phyloP scores from a whole-genome alignment of 2,888 invertebrate species.

The Quadriops clusia region DNA sequence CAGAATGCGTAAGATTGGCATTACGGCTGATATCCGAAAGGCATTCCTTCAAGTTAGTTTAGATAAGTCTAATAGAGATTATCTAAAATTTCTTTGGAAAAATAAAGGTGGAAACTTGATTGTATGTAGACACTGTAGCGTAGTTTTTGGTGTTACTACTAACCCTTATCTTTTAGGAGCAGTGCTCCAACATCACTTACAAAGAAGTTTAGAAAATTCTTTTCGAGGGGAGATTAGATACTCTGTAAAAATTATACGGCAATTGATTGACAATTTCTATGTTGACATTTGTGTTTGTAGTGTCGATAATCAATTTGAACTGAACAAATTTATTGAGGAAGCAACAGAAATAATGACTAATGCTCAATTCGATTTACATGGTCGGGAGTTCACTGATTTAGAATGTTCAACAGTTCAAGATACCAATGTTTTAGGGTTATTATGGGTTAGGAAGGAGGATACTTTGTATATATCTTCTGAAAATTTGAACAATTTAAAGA shows the following conservation, averaged over 20 bases:
- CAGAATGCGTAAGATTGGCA: slow-evolving; percentile 6
- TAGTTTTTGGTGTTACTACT: slow-evolving; percentile 20
- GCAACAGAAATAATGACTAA: slow-evolving; percentile 5
- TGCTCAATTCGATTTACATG: slow-evolving; percentile 3
- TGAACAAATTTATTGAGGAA: slow-evolving; percentile 7
- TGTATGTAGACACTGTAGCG: slow-evolving; percentile 16
- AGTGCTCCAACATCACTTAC: slow-evolving; percentile 18
- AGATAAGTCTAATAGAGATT: slow-evolving; percentile 7
- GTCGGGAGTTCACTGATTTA: slow-evolving; percentile 6
- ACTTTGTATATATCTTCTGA: not conserved
- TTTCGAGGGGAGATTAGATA: not conserved
- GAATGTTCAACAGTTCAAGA: not conserved
- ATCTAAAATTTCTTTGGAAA: slow-evolving; percentile 20
- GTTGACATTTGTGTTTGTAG: slow-evolving; percentile 20
- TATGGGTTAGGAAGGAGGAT: slow-evolving; percentile 6
- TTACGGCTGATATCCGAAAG: slow-evolving; percentile 9
- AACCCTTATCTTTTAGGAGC: slow-evolving; percentile 21
- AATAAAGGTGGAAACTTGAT: slow-evolving; percentile 8
- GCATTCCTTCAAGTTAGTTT: too few species aligned
- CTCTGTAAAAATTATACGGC: slow-evolving; percentile 8
- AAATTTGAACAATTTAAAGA: not conserved
- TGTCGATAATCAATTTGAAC: too few species aligned
- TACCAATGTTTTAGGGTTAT: slow-evolving; percentile 3
- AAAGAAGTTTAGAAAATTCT: slow-evolving; percentile 3
- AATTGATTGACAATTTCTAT: slow-evolving; percentile 15